Percentiles rank a stretch among this genome's conserved stretches.
Conservation (phyloP, 1,140 invertebrate species). For the Pteromalus puparum region DNA sequence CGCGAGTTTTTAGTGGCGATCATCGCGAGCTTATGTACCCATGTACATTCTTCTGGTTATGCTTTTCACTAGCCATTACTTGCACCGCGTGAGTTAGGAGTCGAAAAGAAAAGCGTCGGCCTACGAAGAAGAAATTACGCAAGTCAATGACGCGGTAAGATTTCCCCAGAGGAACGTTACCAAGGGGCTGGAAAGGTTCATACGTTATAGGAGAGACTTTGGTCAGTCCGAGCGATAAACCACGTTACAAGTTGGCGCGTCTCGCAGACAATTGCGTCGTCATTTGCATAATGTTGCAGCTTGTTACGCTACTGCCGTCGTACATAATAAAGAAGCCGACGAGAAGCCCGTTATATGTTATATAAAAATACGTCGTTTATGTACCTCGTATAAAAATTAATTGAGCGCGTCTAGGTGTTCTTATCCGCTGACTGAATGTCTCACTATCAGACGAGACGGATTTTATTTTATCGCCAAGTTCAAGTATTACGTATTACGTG, state of each 20-base stretch:
- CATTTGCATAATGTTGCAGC: constrained; percentile 72
- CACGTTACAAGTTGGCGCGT: constrained; percentile 62
- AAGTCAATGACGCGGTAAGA: constrained; percentile 39
- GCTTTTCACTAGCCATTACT: not conserved
- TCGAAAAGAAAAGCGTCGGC: not conserved
- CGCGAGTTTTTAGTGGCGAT: not conserved
- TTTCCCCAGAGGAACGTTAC: constrained; percentile 59
- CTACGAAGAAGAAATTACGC: constrained; percentile 37
- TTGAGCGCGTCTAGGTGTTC: not conserved
- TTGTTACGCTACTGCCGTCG: constrained; percentile 64
- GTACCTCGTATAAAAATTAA: constrained; percentile 31
- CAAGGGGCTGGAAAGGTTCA: not conserved
- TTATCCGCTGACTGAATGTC: not conserved
- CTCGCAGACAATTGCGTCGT: constrained; percentile 60
- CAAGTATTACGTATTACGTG: not conserved
- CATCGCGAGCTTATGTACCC: not conserved
- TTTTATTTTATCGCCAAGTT: not conserved
- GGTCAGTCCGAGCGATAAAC: constrained; percentile 66
- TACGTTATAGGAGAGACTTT: constrained; percentile 2
- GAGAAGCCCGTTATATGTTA: constrained; percentile 57
- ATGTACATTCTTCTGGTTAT: not conserved
- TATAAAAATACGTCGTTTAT: constrained; percentile 32
- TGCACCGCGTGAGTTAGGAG: not conserved
- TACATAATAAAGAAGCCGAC: not conserved
- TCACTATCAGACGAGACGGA: not conserved